Evolutionary conservation across 1,140 invertebrate genomes (phyloP).

Genomic region (Bombus confusus): DNA sequence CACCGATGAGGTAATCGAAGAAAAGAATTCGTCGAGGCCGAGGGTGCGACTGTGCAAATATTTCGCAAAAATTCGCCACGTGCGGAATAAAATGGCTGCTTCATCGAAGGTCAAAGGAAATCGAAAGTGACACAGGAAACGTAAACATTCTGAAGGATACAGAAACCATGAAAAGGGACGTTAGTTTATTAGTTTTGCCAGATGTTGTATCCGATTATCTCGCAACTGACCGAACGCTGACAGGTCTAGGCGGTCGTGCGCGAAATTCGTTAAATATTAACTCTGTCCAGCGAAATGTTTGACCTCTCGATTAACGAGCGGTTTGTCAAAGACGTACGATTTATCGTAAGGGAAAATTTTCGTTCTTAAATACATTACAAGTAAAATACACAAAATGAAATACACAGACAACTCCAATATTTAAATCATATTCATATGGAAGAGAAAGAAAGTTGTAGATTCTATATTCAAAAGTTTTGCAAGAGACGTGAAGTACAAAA

Average conservation of each 20-base stretch:
- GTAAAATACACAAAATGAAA: not conserved
- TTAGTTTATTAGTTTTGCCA: not conserved
- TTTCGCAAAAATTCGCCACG: slow-evolving; percentile 18
- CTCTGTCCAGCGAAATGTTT: not conserved
- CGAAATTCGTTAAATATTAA: slow-evolving; percentile 18
- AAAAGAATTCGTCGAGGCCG: not conserved
- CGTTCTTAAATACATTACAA: not conserved
- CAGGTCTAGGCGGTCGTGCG: not conserved
- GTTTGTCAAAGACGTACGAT: too few species aligned
- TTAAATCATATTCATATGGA: too few species aligned
- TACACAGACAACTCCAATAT: not conserved
- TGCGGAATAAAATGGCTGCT: not conserved
- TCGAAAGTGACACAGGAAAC: slow-evolving; percentile 1
- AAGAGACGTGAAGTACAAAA: too few species aligned
- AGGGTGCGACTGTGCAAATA: not conserved
- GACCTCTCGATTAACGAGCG: not conserved
- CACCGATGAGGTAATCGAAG: not conserved
- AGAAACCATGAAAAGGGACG: not conserved
- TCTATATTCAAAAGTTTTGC: too few species aligned
- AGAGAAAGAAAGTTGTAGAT: too few species aligned
- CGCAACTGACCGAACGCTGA: not conserved
- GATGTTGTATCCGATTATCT: not conserved
- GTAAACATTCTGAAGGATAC: not conserved
- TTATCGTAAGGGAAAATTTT: not conserved
- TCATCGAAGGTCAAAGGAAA: not conserved